A percentile compares a stretch with the other conserved stretches of the same genome.
phyloP scores from a whole-genome alignment of 2,113 vertebrate genomes.

The Xenopus laevis region DNA sequence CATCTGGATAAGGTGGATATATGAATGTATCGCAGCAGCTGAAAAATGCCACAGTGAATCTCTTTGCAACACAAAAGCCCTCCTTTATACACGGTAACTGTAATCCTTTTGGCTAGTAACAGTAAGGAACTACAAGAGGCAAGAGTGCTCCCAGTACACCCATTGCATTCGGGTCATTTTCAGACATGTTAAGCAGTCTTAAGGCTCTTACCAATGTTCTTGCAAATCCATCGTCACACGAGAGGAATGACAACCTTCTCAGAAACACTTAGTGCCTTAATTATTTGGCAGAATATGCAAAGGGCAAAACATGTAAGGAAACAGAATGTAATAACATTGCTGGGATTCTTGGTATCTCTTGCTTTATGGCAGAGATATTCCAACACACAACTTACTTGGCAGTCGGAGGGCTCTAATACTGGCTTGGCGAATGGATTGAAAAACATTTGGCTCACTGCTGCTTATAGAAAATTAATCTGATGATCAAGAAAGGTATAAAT shows the following conservation, averaged over 20 bases:
- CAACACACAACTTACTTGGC: slow-evolving; percentile 44
- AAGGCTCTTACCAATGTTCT: not conserved
- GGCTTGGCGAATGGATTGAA: slow-evolving; percentile 46
- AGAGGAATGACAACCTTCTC: not conserved
- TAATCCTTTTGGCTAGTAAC: no score
- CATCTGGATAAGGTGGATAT: no score
- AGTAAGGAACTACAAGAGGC: no score
- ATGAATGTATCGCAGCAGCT: no score
- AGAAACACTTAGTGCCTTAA: slow-evolving; percentile 5
- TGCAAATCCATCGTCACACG: slow-evolving; percentile 1
- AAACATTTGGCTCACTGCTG: slow-evolving; percentile 32
- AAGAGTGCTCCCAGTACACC: no score
- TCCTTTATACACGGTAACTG: no score
- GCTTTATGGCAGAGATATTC: slow-evolving; percentile 45
- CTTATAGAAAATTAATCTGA: slow-evolving; percentile 38
- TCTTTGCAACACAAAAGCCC: no score
- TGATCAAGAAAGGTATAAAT: not conserved
- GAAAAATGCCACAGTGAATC: no score
- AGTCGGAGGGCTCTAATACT: slow-evolving; percentile 42
- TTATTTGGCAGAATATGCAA: slow-evolving; percentile 19
- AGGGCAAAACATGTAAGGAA: slow-evolving; percentile 33
- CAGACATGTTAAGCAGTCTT: not conserved
- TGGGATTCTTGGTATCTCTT: slow-evolving; percentile 44
- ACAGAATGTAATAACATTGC: slow-evolving; percentile 41
- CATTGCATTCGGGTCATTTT: no score